Evolutionary conservation across 2,888 invertebrate species (phyloP).

Genomic region (Mimachlamys varia): DNA sequence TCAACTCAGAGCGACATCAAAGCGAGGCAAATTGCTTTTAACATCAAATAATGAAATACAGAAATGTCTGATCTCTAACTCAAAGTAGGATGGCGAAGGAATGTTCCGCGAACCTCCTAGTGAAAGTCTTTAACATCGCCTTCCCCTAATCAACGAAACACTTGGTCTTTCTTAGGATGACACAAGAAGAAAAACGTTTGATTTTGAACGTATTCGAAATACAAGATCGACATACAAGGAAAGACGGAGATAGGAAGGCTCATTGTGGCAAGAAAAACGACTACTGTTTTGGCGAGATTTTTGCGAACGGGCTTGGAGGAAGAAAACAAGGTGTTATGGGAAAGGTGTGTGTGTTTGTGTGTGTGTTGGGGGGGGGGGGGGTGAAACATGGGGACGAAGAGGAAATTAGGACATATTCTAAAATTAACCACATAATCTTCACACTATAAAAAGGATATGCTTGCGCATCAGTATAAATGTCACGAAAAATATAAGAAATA

Average conservation of each 20-base stretch:
- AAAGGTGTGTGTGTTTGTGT: no score
- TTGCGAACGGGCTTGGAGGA: no score
- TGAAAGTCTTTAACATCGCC: constrained; percentile 2
- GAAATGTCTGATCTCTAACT: background rate
- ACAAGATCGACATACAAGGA: background rate
- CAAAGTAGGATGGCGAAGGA: background rate
- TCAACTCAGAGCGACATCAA: background rate
- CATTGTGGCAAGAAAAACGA: background rate
- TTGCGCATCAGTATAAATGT: no score
- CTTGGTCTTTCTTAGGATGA: background rate
- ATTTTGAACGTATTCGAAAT: constrained; percentile 20
- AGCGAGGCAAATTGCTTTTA: background rate
- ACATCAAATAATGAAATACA: constrained; percentile 29
- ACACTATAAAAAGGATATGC: no score
- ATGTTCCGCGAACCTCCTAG: constrained; percentile 4
- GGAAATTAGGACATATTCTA: no score
- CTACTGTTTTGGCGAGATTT: no score
- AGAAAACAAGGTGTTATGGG: no score
- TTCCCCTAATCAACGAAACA: background rate
- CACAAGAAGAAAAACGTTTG: background rate
- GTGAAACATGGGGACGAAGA: no score
- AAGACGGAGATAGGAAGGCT: background rate
- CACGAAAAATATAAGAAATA: no score
- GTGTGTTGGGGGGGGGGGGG: no score
- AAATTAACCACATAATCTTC: no score